A percentile compares a stretch with the other conserved stretches of the same genome.
Conservation (phyloP, 1,140 invertebrate species). For the Achatina immaculata region DNA sequence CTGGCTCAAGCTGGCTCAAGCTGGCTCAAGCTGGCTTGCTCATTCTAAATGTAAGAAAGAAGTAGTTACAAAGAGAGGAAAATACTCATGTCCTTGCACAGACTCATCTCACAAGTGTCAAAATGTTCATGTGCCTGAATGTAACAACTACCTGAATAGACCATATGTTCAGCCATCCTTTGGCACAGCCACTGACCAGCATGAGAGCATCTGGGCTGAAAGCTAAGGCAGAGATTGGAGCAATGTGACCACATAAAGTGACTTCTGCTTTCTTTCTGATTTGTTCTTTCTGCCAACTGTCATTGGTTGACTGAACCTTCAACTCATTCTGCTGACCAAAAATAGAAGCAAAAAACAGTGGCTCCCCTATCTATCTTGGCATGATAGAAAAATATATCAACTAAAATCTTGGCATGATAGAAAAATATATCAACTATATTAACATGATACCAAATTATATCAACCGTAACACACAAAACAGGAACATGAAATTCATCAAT, state of each 20-base stretch:
- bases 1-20: too few relatives aligned
- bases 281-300: constrained; percentile 22
- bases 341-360: background rate
- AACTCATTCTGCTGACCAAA: background rate
- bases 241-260: constrained; percentile 74
- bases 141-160: constrained; percentile 74
- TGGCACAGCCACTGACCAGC: constrained; percentile 74
- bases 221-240: constrained; percentile 73
- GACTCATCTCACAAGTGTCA: too few relatives aligned
- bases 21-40: too few relatives aligned
- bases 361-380: background rate
- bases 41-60: too few relatives aligned
- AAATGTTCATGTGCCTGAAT: too few relatives aligned
- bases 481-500: too few relatives aligned
- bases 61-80: too few relatives aligned
- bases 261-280: constrained; percentile 30
- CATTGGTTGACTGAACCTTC: constrained; percentile 18
- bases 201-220: constrained; percentile 74
- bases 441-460: too few relatives aligned
- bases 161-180: constrained; percentile 78
- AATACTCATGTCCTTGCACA: too few relatives aligned
- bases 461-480: too few relatives aligned
- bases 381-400: background rate
- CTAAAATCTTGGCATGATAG: too few relatives aligned
- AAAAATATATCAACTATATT: too few relatives aligned